Evolutionary conservation across 2,888 invertebrate genomes (phyloP).

Genomic region (Ichneumon xanthorius): DNA sequence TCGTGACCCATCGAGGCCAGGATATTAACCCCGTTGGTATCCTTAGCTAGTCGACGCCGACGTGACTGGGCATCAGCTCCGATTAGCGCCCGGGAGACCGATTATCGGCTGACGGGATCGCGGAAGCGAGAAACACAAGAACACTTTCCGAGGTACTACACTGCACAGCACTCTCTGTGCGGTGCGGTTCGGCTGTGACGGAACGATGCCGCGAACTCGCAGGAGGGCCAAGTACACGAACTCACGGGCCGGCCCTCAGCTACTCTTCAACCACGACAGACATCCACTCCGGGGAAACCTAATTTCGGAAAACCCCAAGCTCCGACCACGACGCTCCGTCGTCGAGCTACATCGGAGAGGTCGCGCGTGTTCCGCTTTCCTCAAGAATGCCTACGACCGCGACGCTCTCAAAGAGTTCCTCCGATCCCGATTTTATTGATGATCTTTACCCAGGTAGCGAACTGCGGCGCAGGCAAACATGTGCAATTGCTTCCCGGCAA

Average conservation of each 20-base stretch:
- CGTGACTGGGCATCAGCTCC: background rate
- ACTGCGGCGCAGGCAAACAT: too few relatives aligned
- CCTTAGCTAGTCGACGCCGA: conserved; percentile 5
- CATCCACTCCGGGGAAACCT: conserved; percentile 2
- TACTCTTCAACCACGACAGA: background rate
- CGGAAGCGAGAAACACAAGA: conserved; percentile 10
- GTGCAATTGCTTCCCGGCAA: too few relatives aligned
- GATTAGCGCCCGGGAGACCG: conserved; percentile 9
- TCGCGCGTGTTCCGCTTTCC: background rate
- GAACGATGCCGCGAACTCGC: background rate
- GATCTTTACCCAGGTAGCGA: background rate
- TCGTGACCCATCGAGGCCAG: background rate
- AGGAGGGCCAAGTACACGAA: background rate
- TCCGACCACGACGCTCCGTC: background rate
- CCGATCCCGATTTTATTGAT: background rate
- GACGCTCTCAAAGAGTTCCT: background rate
- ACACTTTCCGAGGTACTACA: background rate
- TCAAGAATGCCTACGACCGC: background rate
- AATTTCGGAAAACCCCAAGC: conserved; percentile 1
- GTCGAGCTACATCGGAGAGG: background rate
- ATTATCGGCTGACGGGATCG: conserved; percentile 14
- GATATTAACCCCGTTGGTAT: conserved; percentile 20
- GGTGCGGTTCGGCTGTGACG: background rate
- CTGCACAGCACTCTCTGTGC: background rate
- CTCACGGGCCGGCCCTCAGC: background rate